phyloP scores from a whole-genome alignment of 1,140 invertebrate species.

The Homalodisca vitripennis region DNA sequence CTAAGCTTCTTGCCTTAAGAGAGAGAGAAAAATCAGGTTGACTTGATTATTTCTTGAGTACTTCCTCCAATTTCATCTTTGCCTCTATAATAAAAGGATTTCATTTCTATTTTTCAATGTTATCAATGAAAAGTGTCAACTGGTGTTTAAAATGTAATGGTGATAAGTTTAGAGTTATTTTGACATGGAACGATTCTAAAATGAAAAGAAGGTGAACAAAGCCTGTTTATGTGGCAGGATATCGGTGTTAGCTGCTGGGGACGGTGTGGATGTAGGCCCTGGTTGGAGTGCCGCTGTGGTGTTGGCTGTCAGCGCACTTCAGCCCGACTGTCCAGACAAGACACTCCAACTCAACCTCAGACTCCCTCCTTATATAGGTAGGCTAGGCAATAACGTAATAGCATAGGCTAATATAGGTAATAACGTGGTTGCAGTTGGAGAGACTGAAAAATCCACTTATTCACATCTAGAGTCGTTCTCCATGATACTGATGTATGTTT shows the following conservation, averaged over 20 bases:
- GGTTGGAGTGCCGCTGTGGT: slow-evolving; percentile 6
- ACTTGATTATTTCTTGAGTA: no score
- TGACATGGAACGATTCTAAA: neutral
- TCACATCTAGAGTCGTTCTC: neutral
- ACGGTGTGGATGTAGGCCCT: neutral
- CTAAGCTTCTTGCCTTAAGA: no score
- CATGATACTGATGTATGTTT: neutral
- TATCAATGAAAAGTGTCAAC: neutral
- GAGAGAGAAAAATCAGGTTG: no score
- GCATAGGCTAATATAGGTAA: neutral
- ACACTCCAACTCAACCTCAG: neutral
- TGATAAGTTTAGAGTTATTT: neutral
- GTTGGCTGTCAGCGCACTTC: neutral
- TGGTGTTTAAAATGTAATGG: neutral
- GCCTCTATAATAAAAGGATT: neutral
- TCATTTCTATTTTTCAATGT: neutral
- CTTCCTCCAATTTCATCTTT: neutral
- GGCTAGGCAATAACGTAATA: neutral
- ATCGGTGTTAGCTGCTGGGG: neutral
- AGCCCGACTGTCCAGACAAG: neutral
- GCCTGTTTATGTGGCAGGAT: neutral
- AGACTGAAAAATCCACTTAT: neutral
- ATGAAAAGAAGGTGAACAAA: neutral
- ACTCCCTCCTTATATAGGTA: neutral
- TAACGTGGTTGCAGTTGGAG: neutral